Evolutionary conservation across 2,797 vertebrate species (phyloP), one percentile per base, ranked within the genome.

Genomic region (Odontamblyopus lacepedii): DNA sequence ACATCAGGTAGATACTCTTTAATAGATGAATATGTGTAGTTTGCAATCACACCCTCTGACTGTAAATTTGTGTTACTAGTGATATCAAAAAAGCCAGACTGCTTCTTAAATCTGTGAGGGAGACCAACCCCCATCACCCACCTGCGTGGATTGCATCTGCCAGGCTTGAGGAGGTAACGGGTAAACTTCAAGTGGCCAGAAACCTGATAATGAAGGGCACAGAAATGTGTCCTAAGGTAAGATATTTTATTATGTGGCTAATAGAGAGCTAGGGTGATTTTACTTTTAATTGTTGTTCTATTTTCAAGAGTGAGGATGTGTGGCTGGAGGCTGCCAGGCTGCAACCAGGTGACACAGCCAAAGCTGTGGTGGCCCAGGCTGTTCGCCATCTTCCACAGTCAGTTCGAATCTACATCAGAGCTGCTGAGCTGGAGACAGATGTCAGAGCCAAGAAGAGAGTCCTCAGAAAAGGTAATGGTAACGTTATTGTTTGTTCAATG

Each of bases 121-220:
- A 99, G 90, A 99, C 98, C 4, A 99, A 99, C 75, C 98, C 98
- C 11, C 97, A 99, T 71, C 98, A 99, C 69, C 98, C 98, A 0
- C 98, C 98, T 19, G 98, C 98, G 35, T 99, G 98, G 98, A 99
- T 99, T 48, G 98, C 98, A 0, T 99, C 98, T 15, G 98, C 98
- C 51, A 96, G 96, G 67, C 88, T 99, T 81, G 98, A 99, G 76
- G 98, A 99, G 81, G 98, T 99, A 82, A 99, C 98, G 0, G 98
- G 97, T 38, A 99, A 99, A 74, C 93, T 99, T 64, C 98, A 99
- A 76, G 97, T 99, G 57, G 97, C 98, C 75, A 94, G 97, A 29
- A 99, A 99, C 83, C 94, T 98, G 72, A 99, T 99, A 78, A 99
- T 99, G 97, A 99, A 99, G 88, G 98, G 97, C 76, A 98, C 98